These are phyloP conservation scores for Drosophila albomicans DNA, from an alignment of 1,140 invertebrate genomes.

Conservation along the genomic window DNA sequence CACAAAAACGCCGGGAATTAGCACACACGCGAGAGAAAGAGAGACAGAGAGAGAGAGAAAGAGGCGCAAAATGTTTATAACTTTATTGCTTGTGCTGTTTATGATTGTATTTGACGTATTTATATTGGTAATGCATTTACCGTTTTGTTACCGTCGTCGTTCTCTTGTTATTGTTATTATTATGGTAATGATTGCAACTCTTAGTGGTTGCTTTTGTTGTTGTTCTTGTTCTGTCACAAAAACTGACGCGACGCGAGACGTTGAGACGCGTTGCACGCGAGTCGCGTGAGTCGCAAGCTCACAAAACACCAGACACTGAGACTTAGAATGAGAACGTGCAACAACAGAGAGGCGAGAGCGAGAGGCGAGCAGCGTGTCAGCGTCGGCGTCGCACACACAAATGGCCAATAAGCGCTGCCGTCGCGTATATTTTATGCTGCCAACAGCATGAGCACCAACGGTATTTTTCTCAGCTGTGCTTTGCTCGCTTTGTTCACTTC, in stretches of 20 bases:
- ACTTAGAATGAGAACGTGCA: conserved; percentile 12
- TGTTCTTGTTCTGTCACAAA: conserved; percentile 21
- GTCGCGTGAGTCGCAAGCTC: conserved; percentile 30
- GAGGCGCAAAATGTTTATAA: conserved; percentile 16
- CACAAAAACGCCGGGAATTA: conserved; percentile 4
- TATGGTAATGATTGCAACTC: conserved; percentile 57
- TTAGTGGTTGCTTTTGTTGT: neutral
- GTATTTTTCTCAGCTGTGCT: conserved; percentile 13
- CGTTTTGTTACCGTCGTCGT: conserved; percentile 45
- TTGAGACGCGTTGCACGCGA: conserved; percentile 39
- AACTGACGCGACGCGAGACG: conserved; percentile 38
- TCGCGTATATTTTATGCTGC: conserved; percentile 76
- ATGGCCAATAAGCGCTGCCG: conserved; percentile 68
- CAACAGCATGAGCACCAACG: conserved; percentile 20
- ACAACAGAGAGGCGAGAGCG: neutral
- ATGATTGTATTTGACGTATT: conserved; percentile 38
- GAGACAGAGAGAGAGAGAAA: neutral
- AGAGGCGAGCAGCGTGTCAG: conserved; percentile 35
- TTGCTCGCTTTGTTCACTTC: conserved; percentile 30
- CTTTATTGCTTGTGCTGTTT: conserved; percentile 37
- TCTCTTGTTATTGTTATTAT: conserved; percentile 29
- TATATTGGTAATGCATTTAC: conserved; percentile 68
- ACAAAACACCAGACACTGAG: neutral
- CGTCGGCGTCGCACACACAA: conserved; percentile 70
- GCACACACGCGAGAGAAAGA: conserved; percentile 1